These are phyloP conservation scores for Prionailurus bengalensis DNA, from an alignment of 2,113 vertebrate species.

Conservation along the genomic window DNA sequence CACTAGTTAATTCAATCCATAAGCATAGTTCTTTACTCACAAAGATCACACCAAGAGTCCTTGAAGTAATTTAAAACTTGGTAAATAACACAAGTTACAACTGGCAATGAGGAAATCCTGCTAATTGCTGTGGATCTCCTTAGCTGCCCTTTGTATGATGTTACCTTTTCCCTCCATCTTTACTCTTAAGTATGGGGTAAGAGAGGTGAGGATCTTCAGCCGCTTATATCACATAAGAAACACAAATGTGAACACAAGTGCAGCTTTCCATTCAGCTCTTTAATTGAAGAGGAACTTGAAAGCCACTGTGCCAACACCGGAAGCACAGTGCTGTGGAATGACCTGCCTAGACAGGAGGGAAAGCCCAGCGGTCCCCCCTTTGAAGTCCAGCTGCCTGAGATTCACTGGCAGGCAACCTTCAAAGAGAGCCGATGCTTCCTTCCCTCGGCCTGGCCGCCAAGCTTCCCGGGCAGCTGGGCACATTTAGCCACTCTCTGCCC, in stretches of 20 bases:
- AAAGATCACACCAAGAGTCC: background rate
- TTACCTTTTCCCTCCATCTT: background rate
- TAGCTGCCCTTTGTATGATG: background rate
- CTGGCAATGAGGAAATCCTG: background rate
- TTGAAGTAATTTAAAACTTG: constrained; percentile 38
- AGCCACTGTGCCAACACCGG: constrained; percentile 75
- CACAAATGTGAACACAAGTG: constrained; percentile 61
- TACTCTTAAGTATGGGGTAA: background rate
- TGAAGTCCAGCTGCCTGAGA: constrained; percentile 85
- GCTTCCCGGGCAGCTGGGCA: constrained; percentile 84
- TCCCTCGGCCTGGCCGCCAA: constrained; percentile 84
- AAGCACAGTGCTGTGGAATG: constrained; percentile 77
- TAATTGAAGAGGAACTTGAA: constrained; percentile 77
- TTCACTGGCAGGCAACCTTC: constrained; percentile 81
- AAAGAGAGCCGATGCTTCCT: constrained; percentile 85
- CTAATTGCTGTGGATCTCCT: background rate
- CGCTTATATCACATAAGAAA: constrained; percentile 38
- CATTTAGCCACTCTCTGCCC: constrained; percentile 80
- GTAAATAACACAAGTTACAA: constrained; percentile 9
- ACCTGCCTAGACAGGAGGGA: constrained; percentile 83
- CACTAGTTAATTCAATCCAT: background rate
- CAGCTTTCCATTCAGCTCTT: constrained; percentile 59
- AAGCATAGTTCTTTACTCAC: background rate
- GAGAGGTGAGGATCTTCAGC: background rate
- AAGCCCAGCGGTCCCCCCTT: constrained; percentile 81